These are phyloP conservation scores for Strigamia transsilvanica DNA, from an alignment of 2,888 invertebrate genomes.

Conservation along the genomic window DNA sequence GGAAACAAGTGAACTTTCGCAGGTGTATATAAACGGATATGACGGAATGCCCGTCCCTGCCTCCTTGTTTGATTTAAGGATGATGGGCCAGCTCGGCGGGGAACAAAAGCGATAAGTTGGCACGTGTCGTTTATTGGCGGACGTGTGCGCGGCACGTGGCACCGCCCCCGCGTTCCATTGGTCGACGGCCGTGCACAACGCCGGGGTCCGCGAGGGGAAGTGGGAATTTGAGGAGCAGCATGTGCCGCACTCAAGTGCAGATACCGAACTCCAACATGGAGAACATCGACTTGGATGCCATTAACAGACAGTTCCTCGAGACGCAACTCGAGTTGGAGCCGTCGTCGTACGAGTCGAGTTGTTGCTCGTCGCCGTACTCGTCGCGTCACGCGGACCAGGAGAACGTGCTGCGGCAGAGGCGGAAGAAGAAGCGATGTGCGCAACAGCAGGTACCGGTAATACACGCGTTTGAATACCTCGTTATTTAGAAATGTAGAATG, in stretches of 20 bases:
- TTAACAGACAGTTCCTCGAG: constrained; percentile 72
- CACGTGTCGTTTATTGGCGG: constrained; percentile 39
- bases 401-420: constrained; percentile 71
- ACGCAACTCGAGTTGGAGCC: constrained; percentile 59
- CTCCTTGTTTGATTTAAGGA: neutral
- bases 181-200: neutral
- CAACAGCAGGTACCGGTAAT: constrained; percentile 74
- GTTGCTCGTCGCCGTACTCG: constrained; percentile 51
- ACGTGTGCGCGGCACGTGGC: constrained; percentile 31
- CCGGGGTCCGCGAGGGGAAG: neutral
- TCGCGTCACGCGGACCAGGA: constrained; percentile 72
- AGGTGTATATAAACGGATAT: neutral
- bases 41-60: neutral
- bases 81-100: neutral
- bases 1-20: neutral
- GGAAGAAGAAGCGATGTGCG: constrained; percentile 71
- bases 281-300: constrained; percentile 73
- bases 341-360: constrained; percentile 38
- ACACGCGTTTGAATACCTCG: too few species aligned
- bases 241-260: neutral
- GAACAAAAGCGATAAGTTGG: neutral
- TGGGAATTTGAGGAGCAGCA: constrained; percentile 16
- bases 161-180: constrained; percentile 48
- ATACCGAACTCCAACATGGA: constrained; percentile 67
- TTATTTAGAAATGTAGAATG: too few species aligned